A percentile compares a stretch with the other conserved stretches of the same genome.
Evolutionary conservation across 2,888 invertebrate genomes (phyloP).

Genomic region (Linnaemya tessellans): DNA sequence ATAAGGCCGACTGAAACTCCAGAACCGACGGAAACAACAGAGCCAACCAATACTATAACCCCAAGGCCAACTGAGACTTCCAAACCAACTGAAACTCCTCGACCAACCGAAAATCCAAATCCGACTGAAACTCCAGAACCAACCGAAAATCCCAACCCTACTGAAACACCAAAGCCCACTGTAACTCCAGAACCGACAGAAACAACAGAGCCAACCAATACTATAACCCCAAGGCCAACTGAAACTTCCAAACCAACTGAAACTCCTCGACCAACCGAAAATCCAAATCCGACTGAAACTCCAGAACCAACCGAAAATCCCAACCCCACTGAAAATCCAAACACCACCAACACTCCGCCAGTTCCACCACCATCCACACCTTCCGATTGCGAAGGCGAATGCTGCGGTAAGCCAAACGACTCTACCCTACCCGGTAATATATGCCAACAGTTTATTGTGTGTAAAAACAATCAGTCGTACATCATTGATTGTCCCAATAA

Average conservation of each 20-base stretch:
- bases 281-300: too few relatives aligned
- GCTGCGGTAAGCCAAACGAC: conserved; percentile 62
- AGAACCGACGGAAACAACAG: background rate
- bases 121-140: conserved; percentile 6
- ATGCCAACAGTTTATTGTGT: conserved; percentile 74
- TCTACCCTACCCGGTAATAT: conserved; percentile 45
- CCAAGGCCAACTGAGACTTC: background rate
- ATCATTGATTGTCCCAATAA: conserved; percentile 75
- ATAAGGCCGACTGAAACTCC: background rate
- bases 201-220: background rate
- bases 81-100: background rate
- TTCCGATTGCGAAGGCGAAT: conserved; percentile 52
- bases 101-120: background rate
- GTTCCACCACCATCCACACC: conserved; percentile 46
- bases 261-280: background rate
- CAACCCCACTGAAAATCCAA: background rate
- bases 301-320: background rate
- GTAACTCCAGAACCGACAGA: background rate
- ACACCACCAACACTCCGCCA: background rate
- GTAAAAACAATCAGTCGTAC: conserved; percentile 59
- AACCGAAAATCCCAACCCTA: background rate
- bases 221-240: background rate
- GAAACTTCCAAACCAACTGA: background rate
- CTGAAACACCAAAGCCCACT: background rate
- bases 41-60: background rate